Evolutionary conservation across 2,888 invertebrate species (phyloP).

Genomic region (Lasioglossum marginatum): DNA sequence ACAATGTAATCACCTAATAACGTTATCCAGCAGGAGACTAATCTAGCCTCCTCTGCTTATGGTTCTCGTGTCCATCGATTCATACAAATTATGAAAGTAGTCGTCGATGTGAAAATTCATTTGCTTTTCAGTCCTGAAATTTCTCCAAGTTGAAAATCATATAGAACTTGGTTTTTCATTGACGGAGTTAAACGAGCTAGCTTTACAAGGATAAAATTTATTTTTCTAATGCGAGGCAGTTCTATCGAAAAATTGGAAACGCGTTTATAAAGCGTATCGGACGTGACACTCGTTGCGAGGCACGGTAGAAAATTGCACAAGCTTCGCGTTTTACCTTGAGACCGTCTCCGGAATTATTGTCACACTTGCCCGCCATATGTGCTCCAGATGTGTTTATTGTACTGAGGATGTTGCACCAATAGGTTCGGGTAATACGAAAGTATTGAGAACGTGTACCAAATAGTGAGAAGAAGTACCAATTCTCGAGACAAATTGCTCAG

Average conservation of each 20-base stretch:
- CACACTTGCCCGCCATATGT: conserved; percentile 53
- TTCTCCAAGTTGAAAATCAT: neutral
- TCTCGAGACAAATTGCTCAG: neutral
- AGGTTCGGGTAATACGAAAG: neutral
- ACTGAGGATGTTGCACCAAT: neutral
- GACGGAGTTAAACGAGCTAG: neutral
- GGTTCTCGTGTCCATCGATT: neutral
- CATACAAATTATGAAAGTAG: neutral
- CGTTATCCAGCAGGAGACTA: neutral
- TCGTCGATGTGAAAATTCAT: neutral
- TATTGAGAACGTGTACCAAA: neutral
- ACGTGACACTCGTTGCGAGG: neutral
- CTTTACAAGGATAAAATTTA: neutral
- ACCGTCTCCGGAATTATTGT: conserved; percentile 39
- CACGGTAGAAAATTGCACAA: neutral
- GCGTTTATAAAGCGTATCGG: neutral
- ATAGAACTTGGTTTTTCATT: neutral
- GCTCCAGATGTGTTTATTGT: conserved; percentile 47
- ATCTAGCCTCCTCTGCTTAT: neutral
- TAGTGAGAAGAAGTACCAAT: neutral
- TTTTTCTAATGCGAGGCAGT: neutral
- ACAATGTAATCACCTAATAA: neutral
- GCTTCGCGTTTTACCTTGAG: conserved; percentile 29
- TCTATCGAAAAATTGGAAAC: neutral
- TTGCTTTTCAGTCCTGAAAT: neutral